Evolutionary conservation across 1,140 invertebrate species (phyloP).

Genomic region (Mamestra configurata): DNA sequence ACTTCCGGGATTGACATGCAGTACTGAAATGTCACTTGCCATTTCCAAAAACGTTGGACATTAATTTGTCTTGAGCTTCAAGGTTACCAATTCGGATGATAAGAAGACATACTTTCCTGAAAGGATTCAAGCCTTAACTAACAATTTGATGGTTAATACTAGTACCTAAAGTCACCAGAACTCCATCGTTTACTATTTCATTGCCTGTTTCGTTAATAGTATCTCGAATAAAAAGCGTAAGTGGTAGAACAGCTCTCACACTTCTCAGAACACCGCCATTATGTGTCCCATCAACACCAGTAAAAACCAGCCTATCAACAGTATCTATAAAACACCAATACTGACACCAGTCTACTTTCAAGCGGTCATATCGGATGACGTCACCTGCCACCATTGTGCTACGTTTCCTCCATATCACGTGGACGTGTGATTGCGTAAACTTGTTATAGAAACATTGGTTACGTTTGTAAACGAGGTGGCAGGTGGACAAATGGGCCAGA

Average conservation of each 20-base stretch:
- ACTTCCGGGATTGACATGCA: too few relatives aligned
- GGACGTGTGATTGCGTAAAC: conserved; percentile 21
- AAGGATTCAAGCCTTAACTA: too few relatives aligned
- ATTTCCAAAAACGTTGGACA: too few relatives aligned
- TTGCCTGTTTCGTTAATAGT: neutral
- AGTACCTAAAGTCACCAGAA: too few relatives aligned
- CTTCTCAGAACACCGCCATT: neutral
- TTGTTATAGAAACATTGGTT: conserved; percentile 44
- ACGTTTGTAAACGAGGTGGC: conserved; percentile 23
- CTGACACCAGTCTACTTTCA: conserved; percentile 10
- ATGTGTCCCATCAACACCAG: neutral
- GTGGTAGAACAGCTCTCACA: neutral
- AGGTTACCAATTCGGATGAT: too few relatives aligned
- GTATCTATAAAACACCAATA: conserved; percentile 19
- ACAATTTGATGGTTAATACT: too few relatives aligned
- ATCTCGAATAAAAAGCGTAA: neutral
- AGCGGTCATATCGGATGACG: conserved; percentile 25
- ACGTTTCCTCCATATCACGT: conserved; percentile 24
- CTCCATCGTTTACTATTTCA: too few relatives aligned
- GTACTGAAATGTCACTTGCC: too few relatives aligned
- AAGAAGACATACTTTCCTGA: too few relatives aligned
- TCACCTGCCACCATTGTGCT: conserved; percentile 26
- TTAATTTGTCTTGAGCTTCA: too few relatives aligned
- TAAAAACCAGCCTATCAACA: conserved; percentile 11
- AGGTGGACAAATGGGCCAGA: neutral